Base-by-base conservation (phyloP, 2,797 vertebrate genomes). In the Agapornis canus region DNA sequence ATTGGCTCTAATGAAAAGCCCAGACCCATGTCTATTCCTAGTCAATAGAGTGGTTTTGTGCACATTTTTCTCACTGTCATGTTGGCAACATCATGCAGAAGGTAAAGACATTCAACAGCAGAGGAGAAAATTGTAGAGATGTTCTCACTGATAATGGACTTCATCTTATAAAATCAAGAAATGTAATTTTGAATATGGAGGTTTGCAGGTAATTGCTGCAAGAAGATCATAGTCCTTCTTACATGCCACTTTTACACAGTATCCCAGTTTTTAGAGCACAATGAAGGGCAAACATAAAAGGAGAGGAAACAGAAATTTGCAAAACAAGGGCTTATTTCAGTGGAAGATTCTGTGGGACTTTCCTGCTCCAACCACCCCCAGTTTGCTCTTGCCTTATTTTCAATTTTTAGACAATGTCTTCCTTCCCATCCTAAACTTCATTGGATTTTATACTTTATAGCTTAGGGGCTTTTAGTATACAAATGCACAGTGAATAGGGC, bases 331-430 rank as follows among this genome's bases (percentile, higher is more conserved):
- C 75, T 70, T 77, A 37, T 12, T 93, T 93, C 56, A 77, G 13
- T 85, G 21, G 21, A 88, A 70, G 49, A 81, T 82, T 93, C 43
- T 61, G 23, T 84, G 94, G 94, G 91, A 95, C 96, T 97, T 97
- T 95, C 96, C 95, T 93, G 76, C n/a, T 92, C 32, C 61, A 73
- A 45, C 65, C 86, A 75, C 71, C 52, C 71, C 27, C 64, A 72
- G 56, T 91, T 89, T 72, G 22, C 8, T 90, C 42, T 89, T 95
- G 35, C 60, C 49, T 88, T 92, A 27, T 89, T 96, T 93, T 95
- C 21, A 25, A 78, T 70, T 82, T 90, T 80, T 12, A 61, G 47
- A 12, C 10, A 43, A 31, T 45, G 15, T 85, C 47, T 92, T 83
- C 65, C n/a, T 82, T 92, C 10, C 27, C 31, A 59, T 81, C 45